These are phyloP conservation scores for Tapirus terrestris DNA, from an alignment of 2,113 vertebrate species.

Conservation along the genomic window DNA sequence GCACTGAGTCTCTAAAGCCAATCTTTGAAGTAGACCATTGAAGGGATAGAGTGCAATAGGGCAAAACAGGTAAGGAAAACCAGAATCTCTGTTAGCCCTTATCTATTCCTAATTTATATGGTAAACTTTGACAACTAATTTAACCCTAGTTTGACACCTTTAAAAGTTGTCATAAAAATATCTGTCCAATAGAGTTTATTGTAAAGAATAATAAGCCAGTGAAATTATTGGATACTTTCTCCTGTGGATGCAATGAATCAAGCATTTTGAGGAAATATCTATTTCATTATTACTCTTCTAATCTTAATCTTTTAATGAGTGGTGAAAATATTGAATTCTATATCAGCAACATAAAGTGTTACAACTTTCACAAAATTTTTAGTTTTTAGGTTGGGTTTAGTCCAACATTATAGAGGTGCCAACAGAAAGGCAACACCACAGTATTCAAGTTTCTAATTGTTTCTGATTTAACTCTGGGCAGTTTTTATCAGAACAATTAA, in stretches of 20 bases:
- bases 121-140: constrained; percentile 8
- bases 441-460: not conserved
- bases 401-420: not conserved
- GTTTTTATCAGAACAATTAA: not conserved
- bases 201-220: not conserved
- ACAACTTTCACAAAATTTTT: not conserved
- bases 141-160: not conserved
- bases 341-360: not conserved
- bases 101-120: not conserved
- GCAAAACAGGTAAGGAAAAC: not conserved
- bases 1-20: not conserved
- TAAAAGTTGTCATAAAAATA: constrained; percentile 12
- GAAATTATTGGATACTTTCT: not conserved
- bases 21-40: not conserved
- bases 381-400: not conserved
- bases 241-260: not conserved
- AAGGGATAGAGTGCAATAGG: not conserved
- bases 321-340: not conserved
- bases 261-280: not conserved
- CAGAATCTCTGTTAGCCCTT: not conserved
- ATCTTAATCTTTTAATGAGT: not conserved
- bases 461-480: not conserved
- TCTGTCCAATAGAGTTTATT: not conserved
- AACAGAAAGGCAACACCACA: not conserved
- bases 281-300: not conserved